Percentiles rank a stretch among this genome's conserved stretches.
Evolutionary conservation across 2,888 invertebrate species (phyloP).

Genomic region (Syritta pipiens): DNA sequence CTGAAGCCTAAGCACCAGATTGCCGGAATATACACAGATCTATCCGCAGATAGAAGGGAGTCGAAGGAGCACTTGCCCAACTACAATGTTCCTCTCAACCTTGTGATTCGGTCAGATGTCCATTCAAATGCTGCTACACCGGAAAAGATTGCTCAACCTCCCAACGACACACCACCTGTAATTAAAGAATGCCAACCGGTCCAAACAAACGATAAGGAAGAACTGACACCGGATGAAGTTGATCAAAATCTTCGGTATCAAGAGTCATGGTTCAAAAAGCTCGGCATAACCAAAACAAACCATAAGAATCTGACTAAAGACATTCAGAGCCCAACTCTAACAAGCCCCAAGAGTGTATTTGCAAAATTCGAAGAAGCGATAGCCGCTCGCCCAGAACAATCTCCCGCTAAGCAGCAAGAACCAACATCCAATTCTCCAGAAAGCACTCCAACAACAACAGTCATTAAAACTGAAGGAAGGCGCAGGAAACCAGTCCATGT

Average conservation of each 20-base stretch:
- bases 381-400: background rate
- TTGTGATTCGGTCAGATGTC: conserved; percentile 7
- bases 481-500: conserved; percentile 19
- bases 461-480: conserved; percentile 21
- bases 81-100: conserved; percentile 11
- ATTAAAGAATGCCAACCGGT: too few relatives aligned
- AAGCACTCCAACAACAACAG: background rate
- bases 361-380: background rate
- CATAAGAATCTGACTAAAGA: background rate
- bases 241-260: conserved; percentile 28
- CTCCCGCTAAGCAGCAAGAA: background rate
- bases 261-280: conserved; percentile 38
- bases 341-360: background rate
- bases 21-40: background rate
- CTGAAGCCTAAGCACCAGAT: background rate
- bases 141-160: background rate
- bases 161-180: too few relatives aligned
- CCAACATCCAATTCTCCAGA: background rate
- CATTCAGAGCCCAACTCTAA: background rate
- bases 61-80: background rate
- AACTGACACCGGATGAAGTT: background rate
- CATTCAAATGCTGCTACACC: background rate
- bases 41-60: background rate
- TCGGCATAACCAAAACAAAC: conserved; percentile 13
- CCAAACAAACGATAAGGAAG: background rate